Evolutionary conservation across 2,888 invertebrate genomes (phyloP), one percentile per base, ranked within the genome.

Genomic region (Furcula furcula): DNA sequence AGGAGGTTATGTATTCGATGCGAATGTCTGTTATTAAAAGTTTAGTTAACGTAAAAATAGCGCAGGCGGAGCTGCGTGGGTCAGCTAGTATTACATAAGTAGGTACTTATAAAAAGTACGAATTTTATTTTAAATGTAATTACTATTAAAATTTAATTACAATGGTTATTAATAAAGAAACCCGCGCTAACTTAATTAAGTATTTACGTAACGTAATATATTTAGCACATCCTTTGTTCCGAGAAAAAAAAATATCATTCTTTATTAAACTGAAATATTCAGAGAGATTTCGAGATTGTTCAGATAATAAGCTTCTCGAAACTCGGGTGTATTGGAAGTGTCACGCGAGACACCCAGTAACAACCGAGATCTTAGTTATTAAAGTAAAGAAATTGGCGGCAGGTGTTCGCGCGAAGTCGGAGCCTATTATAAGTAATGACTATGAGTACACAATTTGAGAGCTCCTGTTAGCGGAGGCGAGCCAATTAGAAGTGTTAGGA

Each of bases 401-500:
- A 70, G 69, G 67, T 74, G 67, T 64, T 64, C 59, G 45, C 42
- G 42, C 44, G 51, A 44, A 64, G 49, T 49, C 46, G 47, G 55
- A 54, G 62, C 66, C 63, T 65, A 68, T 80, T 77, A 77, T 66
- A 74, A 65, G 61, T 71, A 76, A 75, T 69, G 74, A 75, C 65
- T 65, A 74, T 67, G 75, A 69, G 69, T 28, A 66, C 67, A 74
- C 65, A 67, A 70, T 78, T 76, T 72, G 68, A 75, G 66, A 69
- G 67, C 73, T 75, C 67, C 66, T 76, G 75, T 76, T 80, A 77
- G 78, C 72, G 75, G 69, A 74, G 71, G 69, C 71, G 70, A 77
- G 84, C 84, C 86, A 87, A 86, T 86, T 86, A 87, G 78, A 80
- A 76, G 77, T 76, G 81, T 77, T 76, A 76, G 74, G 67, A 66